These are phyloP conservation scores for Aradophagus sp. DNA, from an alignment of 1,140 invertebrate genomes.

Conservation along the genomic window DNA sequence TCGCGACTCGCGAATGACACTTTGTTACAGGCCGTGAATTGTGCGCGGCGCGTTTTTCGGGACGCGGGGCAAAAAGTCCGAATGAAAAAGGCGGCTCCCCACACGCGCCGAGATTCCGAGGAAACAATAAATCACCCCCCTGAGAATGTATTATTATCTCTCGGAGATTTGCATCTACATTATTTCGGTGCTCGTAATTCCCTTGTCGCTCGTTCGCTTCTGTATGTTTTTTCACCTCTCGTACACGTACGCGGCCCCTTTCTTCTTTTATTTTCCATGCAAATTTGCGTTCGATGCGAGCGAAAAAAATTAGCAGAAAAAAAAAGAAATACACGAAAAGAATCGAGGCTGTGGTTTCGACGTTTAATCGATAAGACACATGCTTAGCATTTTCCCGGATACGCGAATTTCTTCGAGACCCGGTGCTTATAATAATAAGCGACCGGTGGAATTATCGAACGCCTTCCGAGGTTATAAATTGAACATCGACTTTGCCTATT, in stretches of 20 bases:
- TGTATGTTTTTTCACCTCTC: conserved; percentile 38
- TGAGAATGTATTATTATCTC: conserved; percentile 47
- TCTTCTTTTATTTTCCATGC: conserved; percentile 42
- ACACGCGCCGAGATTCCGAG: conserved; percentile 27
- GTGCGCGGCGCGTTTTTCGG: conserved; percentile 12
- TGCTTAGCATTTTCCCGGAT: conserved; percentile 21
- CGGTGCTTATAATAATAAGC: conserved; percentile 47
- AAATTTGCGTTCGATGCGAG: conserved; percentile 34
- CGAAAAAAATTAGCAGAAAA: conserved; percentile 25
- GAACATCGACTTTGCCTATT: conserved; percentile 16
- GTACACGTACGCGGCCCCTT: conserved; percentile 15
- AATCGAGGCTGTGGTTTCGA: conserved; percentile 42
- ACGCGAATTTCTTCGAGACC: conserved; percentile 26
- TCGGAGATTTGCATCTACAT: conserved; percentile 55
- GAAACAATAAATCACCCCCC: conserved; percentile 44
- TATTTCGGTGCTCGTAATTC: conserved; percentile 55
- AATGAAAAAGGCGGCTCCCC: conserved; percentile 29
- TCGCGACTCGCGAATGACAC: conserved; percentile 44
- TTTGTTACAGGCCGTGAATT: conserved; percentile 48
- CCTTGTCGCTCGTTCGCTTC: conserved; percentile 51
- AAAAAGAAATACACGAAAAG: conserved; percentile 30
- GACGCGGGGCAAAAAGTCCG: conserved; percentile 21
- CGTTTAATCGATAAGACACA: conserved; percentile 53
- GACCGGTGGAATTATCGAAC: conserved; percentile 61
- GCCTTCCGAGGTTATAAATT: conserved; percentile 48